These are phyloP conservation scores for Sander vitreus DNA, from an alignment of 2,113 vertebrate genomes.

Conservation along the genomic window DNA sequence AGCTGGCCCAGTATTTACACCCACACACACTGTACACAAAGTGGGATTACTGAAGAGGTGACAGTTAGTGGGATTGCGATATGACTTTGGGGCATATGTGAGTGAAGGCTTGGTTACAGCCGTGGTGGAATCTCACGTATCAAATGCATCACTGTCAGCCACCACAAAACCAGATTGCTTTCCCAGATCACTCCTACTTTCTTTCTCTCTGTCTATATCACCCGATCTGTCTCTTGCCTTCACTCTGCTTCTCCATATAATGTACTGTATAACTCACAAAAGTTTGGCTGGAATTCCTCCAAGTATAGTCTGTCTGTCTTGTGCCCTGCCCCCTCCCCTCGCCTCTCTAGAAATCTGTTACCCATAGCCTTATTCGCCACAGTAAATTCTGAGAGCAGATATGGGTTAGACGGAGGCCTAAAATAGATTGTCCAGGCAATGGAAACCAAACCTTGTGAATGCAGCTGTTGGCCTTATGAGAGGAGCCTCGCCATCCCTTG, in stretches of 20 bases:
- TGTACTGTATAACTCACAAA: slow-evolving; percentile 58
- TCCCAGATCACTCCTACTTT: slow-evolving; percentile 57
- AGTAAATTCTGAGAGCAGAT: slow-evolving; percentile 66
- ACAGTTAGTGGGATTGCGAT: slow-evolving; percentile 65
- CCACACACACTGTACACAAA: slow-evolving; percentile 41
- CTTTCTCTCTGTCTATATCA: slow-evolving; percentile 55
- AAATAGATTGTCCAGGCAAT: slow-evolving; percentile 67
- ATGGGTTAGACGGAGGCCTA: slow-evolving; percentile 51
- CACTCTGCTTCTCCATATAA: slow-evolving; percentile 39
- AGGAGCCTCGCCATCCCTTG: slow-evolving; percentile 12
- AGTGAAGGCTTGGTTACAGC: slow-evolving; percentile 74
- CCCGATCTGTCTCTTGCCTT: slow-evolving; percentile 61
- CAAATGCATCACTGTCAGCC: slow-evolving; percentile 77
- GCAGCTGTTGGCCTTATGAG: slow-evolving; percentile 81
- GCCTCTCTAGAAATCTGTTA: slow-evolving; percentile 58
- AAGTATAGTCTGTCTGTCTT: slow-evolving; percentile 51
- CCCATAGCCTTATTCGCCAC: slow-evolving; percentile 62
- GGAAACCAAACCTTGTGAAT: slow-evolving; percentile 57
- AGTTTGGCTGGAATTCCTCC: slow-evolving; percentile 53
- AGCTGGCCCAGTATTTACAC: slow-evolving; percentile 31
- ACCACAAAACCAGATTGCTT: slow-evolving; percentile 58
- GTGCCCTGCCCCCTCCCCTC: slow-evolving; percentile 21
- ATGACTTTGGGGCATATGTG: slow-evolving; percentile 69
- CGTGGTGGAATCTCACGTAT: slow-evolving; percentile 62
- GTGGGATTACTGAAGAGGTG: slow-evolving; percentile 56